Base-by-base conservation (phyloP, 2,888 invertebrate species). In the Apoda limacodes region DNA sequence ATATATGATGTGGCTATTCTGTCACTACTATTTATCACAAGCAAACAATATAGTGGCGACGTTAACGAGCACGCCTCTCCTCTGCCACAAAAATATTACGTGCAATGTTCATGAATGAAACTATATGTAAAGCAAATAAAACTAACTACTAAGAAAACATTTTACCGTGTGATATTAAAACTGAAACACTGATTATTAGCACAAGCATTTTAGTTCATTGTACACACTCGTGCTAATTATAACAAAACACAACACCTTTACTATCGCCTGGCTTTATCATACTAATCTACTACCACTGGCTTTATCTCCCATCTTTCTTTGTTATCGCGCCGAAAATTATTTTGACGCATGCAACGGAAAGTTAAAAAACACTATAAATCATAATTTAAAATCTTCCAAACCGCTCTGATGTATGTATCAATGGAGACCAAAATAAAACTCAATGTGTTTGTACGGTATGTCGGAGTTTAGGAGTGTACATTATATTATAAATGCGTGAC, bases 301-400 rank as follows among this genome's bases (percentile, higher is more conserved):
- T 46, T 69, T 70, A 70, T 71, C 71, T 64, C 43, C 53, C 45
- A 40, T 51, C 52, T 45, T 39, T 42, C 44, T 52, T 68, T 75
- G 74, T 74, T 75, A 52, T 40, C 45, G 47, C 52, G 45, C 52
- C 51, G 51, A 74, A 71, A 66, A 69, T 70, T 67, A 67, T 56
- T 64, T 59, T 53, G 57, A 56, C 52, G 49, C 56, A 54, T 48
- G 30, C 33, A 45, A 41, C 55, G 53, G 54, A 63, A 64, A 60
- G 58, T 49, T 56, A 52, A 49, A n/a, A 40, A 39, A 32, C 30
- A 23, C 17, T 45, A 45, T 39, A 27, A 13, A 23, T 31, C 37
- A 34, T 32, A 28, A 40, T 38, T 38, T 42, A 41, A 37, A 48
- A 47, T 45, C 51, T 55, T 48, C 40, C 38, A 20, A 41, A 39